Evolutionary conservation across 2,888 invertebrate genomes (phyloP).

Genomic region (Graphium colonna): DNA sequence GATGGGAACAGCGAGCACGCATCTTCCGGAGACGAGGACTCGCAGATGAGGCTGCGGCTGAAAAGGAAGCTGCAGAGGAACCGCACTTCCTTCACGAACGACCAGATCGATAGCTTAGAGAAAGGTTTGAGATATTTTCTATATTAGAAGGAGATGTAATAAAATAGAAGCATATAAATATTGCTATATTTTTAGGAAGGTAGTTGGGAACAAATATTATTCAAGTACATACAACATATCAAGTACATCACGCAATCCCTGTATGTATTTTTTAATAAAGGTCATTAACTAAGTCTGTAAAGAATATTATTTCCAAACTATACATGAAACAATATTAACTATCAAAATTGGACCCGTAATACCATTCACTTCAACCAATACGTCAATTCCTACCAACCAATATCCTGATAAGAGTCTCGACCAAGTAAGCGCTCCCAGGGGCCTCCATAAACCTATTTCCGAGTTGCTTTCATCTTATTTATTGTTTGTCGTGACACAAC

Average conservation of each 20-base stretch:
- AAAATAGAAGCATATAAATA: too few relatives aligned
- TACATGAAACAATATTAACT: too few relatives aligned
- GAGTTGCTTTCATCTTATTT: slow-evolving; percentile 71
- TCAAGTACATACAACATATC: too few relatives aligned
- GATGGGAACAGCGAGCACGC: slow-evolving; percentile 95
- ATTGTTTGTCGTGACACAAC: slow-evolving; percentile 61
- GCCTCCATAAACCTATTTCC: slow-evolving; percentile 74
- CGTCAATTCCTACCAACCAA: neutral
- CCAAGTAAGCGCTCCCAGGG: slow-evolving; percentile 49
- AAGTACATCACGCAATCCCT: too few relatives aligned
- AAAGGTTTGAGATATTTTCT: slow-evolving; percentile 92
- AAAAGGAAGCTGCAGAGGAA: slow-evolving; percentile 98
- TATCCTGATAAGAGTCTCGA: neutral
- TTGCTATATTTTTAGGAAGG: too few relatives aligned
- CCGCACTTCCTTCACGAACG: slow-evolving; percentile 98
- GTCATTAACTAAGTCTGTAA: too few relatives aligned
- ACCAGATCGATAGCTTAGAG: slow-evolving; percentile 98
- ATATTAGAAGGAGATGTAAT: too few relatives aligned
- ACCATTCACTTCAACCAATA: neutral
- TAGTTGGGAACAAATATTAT: too few relatives aligned
- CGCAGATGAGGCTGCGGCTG: slow-evolving; percentile 94
- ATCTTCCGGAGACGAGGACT: slow-evolving; percentile 93
- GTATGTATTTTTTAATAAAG: too few relatives aligned
- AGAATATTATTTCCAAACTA: too few relatives aligned
- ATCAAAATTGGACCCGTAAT: neutral